Evolutionary conservation across 2,888 invertebrate genomes (phyloP).

Genomic region (Blastobasis adustella): DNA sequence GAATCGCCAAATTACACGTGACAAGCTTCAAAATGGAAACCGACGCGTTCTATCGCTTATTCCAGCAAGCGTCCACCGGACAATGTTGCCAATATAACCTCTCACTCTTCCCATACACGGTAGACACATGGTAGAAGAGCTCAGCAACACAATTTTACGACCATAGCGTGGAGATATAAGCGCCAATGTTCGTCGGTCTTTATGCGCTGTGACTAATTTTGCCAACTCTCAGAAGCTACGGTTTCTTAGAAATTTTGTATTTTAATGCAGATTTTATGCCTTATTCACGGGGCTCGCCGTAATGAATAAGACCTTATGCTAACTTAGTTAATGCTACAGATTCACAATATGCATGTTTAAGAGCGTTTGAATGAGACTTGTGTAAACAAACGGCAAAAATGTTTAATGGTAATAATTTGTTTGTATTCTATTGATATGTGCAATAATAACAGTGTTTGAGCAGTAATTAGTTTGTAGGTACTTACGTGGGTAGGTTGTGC

Average conservation of each 20-base stretch:
- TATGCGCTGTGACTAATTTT: constrained; percentile 66
- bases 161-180: constrained; percentile 47
- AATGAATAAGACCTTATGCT: constrained; percentile 19
- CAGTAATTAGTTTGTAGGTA: no score
- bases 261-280: constrained; percentile 21
- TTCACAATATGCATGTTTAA: no score
- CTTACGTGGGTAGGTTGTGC: no score
- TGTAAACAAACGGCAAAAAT: no score
- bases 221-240: constrained; percentile 36
- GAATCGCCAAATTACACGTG: no score
- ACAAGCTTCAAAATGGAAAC: constrained; percentile 25
- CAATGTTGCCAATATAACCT: constrained; percentile 45
- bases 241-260: constrained; percentile 39
- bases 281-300: constrained; percentile 20
- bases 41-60: constrained; percentile 43
- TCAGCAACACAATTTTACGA: constrained; percentile 48
- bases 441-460: no score
- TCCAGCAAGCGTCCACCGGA: constrained; percentile 43
- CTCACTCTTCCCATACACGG: constrained; percentile 26
- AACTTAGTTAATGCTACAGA: no score
- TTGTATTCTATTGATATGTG: no score
- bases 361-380: no score
- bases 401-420: no score
- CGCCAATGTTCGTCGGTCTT: constrained; percentile 61
- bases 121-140: constrained; percentile 24